These are phyloP conservation scores for Sesamia inferens DNA, from an alignment of 2,888 invertebrate species.

Conservation along the genomic window DNA sequence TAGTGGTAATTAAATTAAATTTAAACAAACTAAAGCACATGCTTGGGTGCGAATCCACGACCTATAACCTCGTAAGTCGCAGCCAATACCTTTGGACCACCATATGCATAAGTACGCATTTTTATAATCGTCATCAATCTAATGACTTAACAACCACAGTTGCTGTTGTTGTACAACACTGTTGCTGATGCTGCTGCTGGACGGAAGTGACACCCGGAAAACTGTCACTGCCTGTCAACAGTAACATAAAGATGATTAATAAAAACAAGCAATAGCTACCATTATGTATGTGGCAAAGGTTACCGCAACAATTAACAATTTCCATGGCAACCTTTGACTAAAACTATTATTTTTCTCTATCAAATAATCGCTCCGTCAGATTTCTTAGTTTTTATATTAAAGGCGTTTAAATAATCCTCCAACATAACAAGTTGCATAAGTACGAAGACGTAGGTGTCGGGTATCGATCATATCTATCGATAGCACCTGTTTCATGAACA, in stretches of 20 bases:
- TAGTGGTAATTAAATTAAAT: background rate
- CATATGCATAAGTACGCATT: background rate
- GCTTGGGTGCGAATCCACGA: background rate
- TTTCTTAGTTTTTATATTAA: slow-evolving; percentile 45
- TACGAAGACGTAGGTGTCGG: slow-evolving; percentile 64
- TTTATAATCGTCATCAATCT: slow-evolving; percentile 17
- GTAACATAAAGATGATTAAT: slow-evolving; percentile 40
- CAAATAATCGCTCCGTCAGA: slow-evolving; percentile 42
- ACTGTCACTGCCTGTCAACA: slow-evolving; percentile 36
- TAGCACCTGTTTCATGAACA: slow-evolving; percentile 83
- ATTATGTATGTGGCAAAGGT: slow-evolving; percentile 44
- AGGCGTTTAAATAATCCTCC: slow-evolving; percentile 46
- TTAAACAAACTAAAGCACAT: background rate
- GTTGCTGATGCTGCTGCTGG: slow-evolving; percentile 6
- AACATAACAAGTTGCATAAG: slow-evolving; percentile 61
- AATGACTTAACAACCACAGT: slow-evolving; percentile 28
- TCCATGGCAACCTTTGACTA: slow-evolving; percentile 25
- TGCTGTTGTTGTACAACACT: background rate
- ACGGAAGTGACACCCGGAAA: slow-evolving; percentile 40
- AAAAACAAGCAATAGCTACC: slow-evolving; percentile 31
- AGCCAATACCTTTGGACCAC: background rate
- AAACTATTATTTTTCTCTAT: slow-evolving; percentile 29
- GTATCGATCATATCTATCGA: slow-evolving; percentile 72
- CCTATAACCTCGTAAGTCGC: background rate
- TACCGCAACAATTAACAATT: slow-evolving; percentile 45